Evolutionary conservation across 92 coral and sea anemone genomes (phyloP), one percentile per base, ranked within the genome.

Genomic region (Zoanthus gigantus): DNA sequence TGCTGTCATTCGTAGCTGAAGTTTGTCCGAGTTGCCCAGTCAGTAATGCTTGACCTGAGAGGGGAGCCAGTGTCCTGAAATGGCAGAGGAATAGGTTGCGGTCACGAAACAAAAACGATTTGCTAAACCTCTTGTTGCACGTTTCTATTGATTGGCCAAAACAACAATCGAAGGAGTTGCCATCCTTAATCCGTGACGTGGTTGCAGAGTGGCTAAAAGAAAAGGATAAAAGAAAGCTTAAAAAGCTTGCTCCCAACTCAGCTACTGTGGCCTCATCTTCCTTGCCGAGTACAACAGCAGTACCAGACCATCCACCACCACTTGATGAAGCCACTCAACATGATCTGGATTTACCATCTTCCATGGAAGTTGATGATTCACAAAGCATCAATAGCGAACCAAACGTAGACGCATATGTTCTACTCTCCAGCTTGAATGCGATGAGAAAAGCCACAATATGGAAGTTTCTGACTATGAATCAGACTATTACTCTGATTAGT

Each of bases 401-500:
- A 77, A 77, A 87, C 57, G 0, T 66, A 7, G 85, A 87, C 28
- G 67, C 78, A 46, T 83, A 83, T 71, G 87, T 83, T 69, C 87
- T 71, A 78, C 87, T 83, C 87, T 83, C 68, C 77, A 83, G 87
- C 87, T 83, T 52, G 84, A 87, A 14, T 61, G 69, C 2, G 85
- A 77, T 78, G 85, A 87, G 16, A 60, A 45, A 57, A 74, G 74
- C 13, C 77, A 16, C 75, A 61, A 47, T 31, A 87, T 87, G 90
- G 86, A 78, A 87, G 90, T 78, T 87, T 78, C 69, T 78, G 90
- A 87, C 86, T 87, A 78, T 78, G 86, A 48, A 78, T 87, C 90
- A 31, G 90, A 86, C 89, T 76, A 75, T 86, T 84, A 53, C 28
- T 79, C 72, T 18, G 79, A 84, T 72, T 82, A 67, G 79, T 16